These are phyloP conservation scores for Hydrozoanthus tunicans DNA, from an alignment of 64 coral and sea anemone species.

Conservation along the genomic window DNA sequence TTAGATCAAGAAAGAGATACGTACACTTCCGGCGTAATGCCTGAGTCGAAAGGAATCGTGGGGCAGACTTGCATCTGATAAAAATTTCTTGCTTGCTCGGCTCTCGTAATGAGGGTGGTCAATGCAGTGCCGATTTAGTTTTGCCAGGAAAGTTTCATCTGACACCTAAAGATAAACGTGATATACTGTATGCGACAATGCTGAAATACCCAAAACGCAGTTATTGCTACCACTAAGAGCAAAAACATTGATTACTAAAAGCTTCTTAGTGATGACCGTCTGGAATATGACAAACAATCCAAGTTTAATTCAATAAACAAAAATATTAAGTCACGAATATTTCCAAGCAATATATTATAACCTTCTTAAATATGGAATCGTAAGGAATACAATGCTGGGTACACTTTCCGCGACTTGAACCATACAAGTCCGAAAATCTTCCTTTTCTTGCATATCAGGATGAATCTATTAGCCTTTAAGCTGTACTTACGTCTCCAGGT, in stretches of 20 bases:
- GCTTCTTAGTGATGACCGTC: too few relatives aligned
- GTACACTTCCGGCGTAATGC: conserved; percentile 76
- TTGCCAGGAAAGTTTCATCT: conserved; percentile 83
- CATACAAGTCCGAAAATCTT: neutral
- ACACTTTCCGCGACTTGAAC: neutral
- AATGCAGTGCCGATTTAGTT: conserved; percentile 79
- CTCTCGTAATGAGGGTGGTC: conserved; percentile 94
- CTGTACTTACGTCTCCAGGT: conserved; percentile 82
- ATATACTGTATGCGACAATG: neutral
- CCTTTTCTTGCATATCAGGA: too few relatives aligned
- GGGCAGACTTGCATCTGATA: conserved; percentile 69
- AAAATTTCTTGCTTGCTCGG: conserved; percentile 70
- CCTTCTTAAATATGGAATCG: too few relatives aligned
- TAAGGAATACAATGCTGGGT: too few relatives aligned
- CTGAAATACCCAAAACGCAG: neutral
- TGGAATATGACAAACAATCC: too few relatives aligned
- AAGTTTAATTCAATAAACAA: too few relatives aligned
- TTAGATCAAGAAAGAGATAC: neutral
- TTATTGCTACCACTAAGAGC: neutral
- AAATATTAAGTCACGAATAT: too few relatives aligned
- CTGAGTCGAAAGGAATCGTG: conserved; percentile 85
- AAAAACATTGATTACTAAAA: too few relatives aligned
- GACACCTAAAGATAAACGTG: conserved; percentile 65
- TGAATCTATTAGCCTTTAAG: neutral
- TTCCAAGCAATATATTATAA: too few relatives aligned